Conservation (phyloP, 2,888 invertebrate species). For the Ochropacha duplaris region DNA sequence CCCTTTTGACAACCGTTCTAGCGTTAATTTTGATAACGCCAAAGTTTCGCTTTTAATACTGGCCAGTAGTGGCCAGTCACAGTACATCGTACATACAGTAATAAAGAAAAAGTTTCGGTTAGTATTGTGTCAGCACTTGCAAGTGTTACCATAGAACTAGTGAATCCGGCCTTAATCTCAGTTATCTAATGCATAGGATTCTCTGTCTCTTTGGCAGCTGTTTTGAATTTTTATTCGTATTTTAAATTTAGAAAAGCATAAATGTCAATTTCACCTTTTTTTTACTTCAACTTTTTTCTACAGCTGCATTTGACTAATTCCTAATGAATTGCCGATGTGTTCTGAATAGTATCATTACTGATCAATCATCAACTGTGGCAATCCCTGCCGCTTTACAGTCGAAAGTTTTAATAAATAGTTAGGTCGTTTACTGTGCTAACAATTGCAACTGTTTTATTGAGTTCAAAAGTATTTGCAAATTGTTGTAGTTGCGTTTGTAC, state of each 20-base stretch:
- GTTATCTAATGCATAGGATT: no score
- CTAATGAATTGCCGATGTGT: no score
- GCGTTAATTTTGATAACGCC: slow-evolving; percentile 17
- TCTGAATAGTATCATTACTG: background rate
- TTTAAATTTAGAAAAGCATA: no score
- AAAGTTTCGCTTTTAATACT: slow-evolving; percentile 12
- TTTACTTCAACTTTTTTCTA: no score
- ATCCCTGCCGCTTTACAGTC: background rate
- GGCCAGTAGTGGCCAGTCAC: background rate
- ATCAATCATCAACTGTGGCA: background rate
- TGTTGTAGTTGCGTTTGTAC: background rate
- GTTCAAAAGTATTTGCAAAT: slow-evolving; percentile 4
- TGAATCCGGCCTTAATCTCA: no score
- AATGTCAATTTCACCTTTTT: no score
- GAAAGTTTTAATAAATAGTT: slow-evolving; percentile 3
- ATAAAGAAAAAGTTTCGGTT: background rate
- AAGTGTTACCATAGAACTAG: no score
- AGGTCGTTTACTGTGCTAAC: slow-evolving; percentile 1
- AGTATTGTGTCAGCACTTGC: no score
- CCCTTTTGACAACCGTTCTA: slow-evolving; percentile 13
- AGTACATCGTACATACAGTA: background rate
- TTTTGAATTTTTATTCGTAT: no score
- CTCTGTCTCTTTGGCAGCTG: no score
- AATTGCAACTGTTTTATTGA: background rate
- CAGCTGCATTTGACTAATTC: no score